phyloP scores from a whole-genome alignment of 37 sponge, comb jelly and placozoan genomes.

The Diacarnus erythraeanus region DNA sequence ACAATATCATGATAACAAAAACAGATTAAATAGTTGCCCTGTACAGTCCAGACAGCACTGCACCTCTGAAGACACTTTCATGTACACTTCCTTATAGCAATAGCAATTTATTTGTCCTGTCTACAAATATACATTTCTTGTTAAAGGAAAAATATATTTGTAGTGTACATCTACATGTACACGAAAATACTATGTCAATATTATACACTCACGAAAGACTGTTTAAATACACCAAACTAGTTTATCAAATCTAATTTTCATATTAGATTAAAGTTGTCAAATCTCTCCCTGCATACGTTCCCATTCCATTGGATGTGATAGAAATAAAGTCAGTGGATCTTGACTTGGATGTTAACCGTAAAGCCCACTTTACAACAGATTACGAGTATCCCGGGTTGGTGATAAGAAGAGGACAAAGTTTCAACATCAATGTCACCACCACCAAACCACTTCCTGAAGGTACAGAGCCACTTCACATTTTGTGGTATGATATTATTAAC shows the following conservation, averaged over 20 bases:
- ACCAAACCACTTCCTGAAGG: constrained; percentile 19
- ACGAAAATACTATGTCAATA: too few species aligned
- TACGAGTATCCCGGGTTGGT: constrained; percentile 32
- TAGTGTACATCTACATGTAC: not conserved
- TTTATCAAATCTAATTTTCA: not conserved
- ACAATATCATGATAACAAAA: too few species aligned
- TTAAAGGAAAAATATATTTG: not conserved
- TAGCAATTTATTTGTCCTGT: not conserved
- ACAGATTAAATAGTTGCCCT: too few species aligned
- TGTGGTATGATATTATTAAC: not conserved
- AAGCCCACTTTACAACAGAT: constrained; percentile 24
- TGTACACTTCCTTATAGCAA: too few species aligned
- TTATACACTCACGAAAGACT: too few species aligned
- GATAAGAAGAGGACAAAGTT: constrained; percentile 50
- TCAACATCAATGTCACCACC: constrained; percentile 34
- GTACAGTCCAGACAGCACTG: too few species aligned
- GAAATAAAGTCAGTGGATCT: constrained; percentile 5
- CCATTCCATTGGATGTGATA: not conserved
- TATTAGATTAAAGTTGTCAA: not conserved
- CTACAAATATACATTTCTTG: not conserved
- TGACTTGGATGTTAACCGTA: not conserved
- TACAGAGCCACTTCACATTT: not conserved
- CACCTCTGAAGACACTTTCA: too few species aligned
- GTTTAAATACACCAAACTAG: too few species aligned
- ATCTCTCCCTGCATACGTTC: not conserved